phyloP scores from a whole-genome alignment of 2,797 vertebrate species.

The Microctenopoma steveboyesi region DNA sequence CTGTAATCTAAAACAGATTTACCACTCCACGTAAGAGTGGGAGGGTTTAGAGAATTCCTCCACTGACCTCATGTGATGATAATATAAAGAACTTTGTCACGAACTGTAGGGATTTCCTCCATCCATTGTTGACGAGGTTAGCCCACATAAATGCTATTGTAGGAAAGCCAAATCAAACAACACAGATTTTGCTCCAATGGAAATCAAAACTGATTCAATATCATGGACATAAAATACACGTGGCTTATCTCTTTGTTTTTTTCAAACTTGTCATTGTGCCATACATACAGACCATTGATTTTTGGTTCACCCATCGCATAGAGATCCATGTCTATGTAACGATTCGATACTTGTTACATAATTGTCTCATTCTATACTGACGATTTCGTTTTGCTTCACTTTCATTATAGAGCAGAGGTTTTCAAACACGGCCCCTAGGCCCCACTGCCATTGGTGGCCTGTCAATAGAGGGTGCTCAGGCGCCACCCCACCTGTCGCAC shows the following conservation, averaged over 20 bases:
- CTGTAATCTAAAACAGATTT: constrained; percentile 68
- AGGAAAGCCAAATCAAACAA: constrained; percentile 49
- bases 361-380: constrained; percentile 27
- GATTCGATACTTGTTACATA: constrained; percentile 44
- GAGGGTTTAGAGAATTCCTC: constrained; percentile 42
- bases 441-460: too few relatives aligned
- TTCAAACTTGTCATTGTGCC: constrained; percentile 4
- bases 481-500: too few relatives aligned
- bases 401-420: not conserved
- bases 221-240: constrained; percentile 19
- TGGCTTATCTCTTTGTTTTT: constrained; percentile 16
- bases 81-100: constrained; percentile 32
- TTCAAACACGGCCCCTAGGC: too few relatives aligned
- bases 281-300: constrained; percentile 28
- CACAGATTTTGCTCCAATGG: constrained; percentile 47
- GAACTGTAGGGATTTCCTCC: constrained; percentile 42
- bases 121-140: constrained; percentile 30
- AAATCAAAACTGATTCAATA: constrained; percentile 55
- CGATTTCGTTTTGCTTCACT: not conserved
- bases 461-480: too few relatives aligned
- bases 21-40: constrained; percentile 34
- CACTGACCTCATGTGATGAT: constrained; percentile 27
- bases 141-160: constrained; percentile 35
- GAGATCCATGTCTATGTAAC: not conserved
- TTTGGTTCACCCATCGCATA: constrained; percentile 2